These are phyloP conservation scores for Rhizoglyphus robini DNA, from an alignment of 1,140 invertebrate species.

Conservation along the genomic window DNA sequence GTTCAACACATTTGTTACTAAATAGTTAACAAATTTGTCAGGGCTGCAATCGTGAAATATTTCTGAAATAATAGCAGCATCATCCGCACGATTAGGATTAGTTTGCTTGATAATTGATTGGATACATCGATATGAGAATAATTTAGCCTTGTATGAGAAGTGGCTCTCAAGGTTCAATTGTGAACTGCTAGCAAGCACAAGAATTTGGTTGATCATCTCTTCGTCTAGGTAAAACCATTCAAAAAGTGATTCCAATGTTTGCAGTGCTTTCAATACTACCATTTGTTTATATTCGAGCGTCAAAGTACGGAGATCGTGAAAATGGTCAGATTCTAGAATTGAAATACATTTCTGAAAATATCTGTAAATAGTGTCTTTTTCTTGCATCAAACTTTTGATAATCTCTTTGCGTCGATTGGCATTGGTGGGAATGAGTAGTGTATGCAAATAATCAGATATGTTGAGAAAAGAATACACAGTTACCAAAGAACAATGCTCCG, in stretches of 20 bases:
- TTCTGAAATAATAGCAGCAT: background rate
- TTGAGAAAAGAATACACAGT: background rate
- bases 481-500: background rate
- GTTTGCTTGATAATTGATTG: background rate
- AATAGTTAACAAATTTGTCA: background rate
- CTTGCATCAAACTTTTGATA: background rate
- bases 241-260: conserved; percentile 4
- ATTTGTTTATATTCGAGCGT: background rate
- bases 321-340: background rate
- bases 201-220: background rate
- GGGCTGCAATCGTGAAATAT: background rate
- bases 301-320: background rate
- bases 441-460: conserved; percentile 2
- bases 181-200: background rate
- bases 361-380: background rate
- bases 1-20: background rate
- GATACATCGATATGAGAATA: background rate
- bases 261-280: background rate
- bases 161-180: background rate
- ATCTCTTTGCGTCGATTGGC: conserved; percentile 1
- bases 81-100: background rate
- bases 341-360: background rate
- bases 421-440: background rate
- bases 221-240: conserved; percentile 1
- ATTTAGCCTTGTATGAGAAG: background rate